Base-by-base conservation (phyloP, 2,888 invertebrate genomes). In the Yponomeuta plumbellus region DNA sequence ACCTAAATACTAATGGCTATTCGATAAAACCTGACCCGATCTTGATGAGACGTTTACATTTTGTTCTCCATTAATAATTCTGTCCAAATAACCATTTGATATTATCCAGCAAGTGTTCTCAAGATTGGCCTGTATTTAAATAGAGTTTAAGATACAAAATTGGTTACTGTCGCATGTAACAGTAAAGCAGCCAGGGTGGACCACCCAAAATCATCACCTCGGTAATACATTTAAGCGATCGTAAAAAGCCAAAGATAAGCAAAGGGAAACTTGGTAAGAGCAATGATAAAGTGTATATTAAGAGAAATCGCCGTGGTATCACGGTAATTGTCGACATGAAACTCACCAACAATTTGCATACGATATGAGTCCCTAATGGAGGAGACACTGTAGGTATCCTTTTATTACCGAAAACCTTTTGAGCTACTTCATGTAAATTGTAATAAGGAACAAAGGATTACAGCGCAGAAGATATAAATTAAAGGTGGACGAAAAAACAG, bases 131-230 rank as follows among this genome's bases (percentile, higher is more conserved):
- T 61, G 26, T 61, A 23, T 61, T n/a, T 13, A 17, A 17, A 13
- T 13, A 23, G 4, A 23, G 23, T 22, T 23, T 61, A 26, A 61
- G 34, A 34, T 34, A 23, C 17, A 61, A 2, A 34, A 61, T 61
- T 26, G 61, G 59, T 61, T 34, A 61, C 61, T 26, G 34, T n/a
- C n/a, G 61, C 61, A 5, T 21, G 58, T 58, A 58, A 22, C 22
- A 22, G 22, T 58, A 11, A 22, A 20, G 61, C n/a, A 1, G 61
- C n/a, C n/a, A 6, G 39, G 39, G 62, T 68, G 76, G 90, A 89
- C 90, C 90, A 91, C 90, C 90, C 90, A 88, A 89, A 89, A 88
- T 89, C 89, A 86, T 86, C 89, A 89, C 88, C 85, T 88, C 70
- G 75, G 73, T 52, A 75, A 75, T 73, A 74, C 78, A 77, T 77